A percentile compares a stretch with the other conserved stretches of the same genome.
Evolutionary conservation across 2,888 invertebrate species (phyloP).

Genomic region (Thyatira batis): DNA sequence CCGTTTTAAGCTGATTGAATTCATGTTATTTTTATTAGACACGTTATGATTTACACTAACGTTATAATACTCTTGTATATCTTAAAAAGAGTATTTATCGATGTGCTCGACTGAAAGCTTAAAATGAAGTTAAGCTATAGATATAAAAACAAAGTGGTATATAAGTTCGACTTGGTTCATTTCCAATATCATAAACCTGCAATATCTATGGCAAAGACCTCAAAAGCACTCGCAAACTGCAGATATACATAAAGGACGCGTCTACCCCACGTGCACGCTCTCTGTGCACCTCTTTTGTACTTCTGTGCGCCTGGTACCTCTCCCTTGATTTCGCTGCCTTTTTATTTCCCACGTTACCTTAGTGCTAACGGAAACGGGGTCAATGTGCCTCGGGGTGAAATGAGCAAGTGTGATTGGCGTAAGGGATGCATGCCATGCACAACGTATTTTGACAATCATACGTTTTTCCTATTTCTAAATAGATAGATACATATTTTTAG

Average conservation of each 20-base stretch:
- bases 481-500: no score
- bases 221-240: neutral
- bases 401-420: conserved; percentile 32
- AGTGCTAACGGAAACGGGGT: conserved; percentile 50
- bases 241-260: conserved; percentile 20
- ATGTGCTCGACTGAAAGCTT: no score
- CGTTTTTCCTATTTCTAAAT: neutral
- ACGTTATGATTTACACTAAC: no score
- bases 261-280: conserved; percentile 24
- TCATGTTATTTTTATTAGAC: no score
- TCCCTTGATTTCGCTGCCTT: conserved; percentile 56
- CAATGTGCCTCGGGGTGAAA: conserved; percentile 52
- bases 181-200: neutral
- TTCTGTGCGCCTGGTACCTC: conserved; percentile 51
- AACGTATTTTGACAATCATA: conserved; percentile 10
- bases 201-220: neutral
- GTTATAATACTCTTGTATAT: no score
- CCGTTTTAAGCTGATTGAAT: no score
- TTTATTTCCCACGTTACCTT: conserved; percentile 53
- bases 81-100: no score
- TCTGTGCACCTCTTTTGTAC: conserved; percentile 45
- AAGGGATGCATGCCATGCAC: conserved; percentile 20
- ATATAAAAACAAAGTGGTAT: neutral
- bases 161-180: neutral
- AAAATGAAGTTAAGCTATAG: no score